These are phyloP conservation scores for Doryteuthis pealeii DNA, from an alignment of 1,140 invertebrate genomes.

Conservation along the genomic window DNA sequence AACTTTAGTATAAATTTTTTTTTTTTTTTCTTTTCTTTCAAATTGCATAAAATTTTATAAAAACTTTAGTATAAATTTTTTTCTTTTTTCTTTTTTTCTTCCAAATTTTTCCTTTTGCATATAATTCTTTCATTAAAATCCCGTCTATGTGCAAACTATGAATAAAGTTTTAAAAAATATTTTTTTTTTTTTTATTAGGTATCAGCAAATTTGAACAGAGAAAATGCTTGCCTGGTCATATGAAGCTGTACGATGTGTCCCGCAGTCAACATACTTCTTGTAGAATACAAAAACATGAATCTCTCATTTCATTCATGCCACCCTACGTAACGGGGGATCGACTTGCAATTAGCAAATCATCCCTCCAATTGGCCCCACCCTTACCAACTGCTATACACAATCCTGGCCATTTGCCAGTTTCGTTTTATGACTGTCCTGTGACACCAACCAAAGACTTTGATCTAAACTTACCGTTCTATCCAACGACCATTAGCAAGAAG, in stretches of 20 bases:
- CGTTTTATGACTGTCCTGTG: neutral
- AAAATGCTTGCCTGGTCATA: conserved; percentile 3
- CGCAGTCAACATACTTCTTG: neutral
- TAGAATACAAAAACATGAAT: neutral
- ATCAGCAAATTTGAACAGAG: neutral
- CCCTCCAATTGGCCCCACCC: too few species aligned
- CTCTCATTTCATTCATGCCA: too few species aligned
- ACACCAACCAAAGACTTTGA: neutral
- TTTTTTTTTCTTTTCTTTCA: too few species aligned
- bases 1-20: too few species aligned
- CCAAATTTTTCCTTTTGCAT: neutral
- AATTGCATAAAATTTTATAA: too few species aligned
- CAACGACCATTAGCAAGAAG: neutral
- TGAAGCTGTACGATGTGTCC: conserved; percentile 1
- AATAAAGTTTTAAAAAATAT: too few species aligned
- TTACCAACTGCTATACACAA: neutral
- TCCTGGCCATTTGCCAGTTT: neutral
- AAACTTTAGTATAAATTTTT: too few species aligned
- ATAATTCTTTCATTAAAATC: too few species aligned
- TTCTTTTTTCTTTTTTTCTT: too few species aligned
- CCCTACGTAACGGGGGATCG: too few species aligned
- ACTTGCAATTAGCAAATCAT: too few species aligned
- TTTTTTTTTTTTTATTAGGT: neutral
- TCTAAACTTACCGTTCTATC: neutral
- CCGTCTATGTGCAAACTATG: too few species aligned